Evolutionary conservation across 1,140 invertebrate genomes (phyloP).

Genomic region (Piezodorus guildinii): DNA sequence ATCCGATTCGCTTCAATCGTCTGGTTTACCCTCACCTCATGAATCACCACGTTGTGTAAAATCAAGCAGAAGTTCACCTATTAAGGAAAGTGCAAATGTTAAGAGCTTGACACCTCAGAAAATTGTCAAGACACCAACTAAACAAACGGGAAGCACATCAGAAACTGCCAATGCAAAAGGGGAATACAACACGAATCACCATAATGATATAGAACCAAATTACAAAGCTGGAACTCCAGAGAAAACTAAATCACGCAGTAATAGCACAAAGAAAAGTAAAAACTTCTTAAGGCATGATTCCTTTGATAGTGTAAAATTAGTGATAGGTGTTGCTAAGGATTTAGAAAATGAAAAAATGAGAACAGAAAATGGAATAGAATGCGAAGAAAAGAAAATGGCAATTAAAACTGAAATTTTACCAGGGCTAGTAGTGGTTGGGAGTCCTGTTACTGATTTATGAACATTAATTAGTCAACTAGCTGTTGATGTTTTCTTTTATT

Average conservation of each 20-base stretch:
- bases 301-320: conserved; percentile 15
- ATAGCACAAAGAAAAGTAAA: conserved; percentile 2
- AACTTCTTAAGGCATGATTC: conserved; percentile 3
- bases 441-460: conserved; percentile 14
- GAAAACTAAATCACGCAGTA: not conserved
- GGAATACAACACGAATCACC: not conserved
- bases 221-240: not conserved
- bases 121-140: too few relatives aligned
- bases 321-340: conserved; percentile 7
- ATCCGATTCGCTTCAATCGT: too few relatives aligned
- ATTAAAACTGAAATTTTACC: conserved; percentile 18
- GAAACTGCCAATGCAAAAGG: not conserved
- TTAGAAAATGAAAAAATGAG: not conserved
- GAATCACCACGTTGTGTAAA: too few relatives aligned
- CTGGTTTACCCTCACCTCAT: too few relatives aligned
- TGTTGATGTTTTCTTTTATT: not conserved
- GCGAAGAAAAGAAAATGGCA: not conserved
- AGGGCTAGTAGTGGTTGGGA: conserved; percentile 17
- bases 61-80: too few relatives aligned
- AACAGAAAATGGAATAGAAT: not conserved
- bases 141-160: not conserved
- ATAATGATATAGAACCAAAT: not conserved
- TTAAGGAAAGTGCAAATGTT: too few relatives aligned
- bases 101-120: too few relatives aligned
- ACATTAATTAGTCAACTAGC: not conserved